Evolutionary conservation across 1,140 invertebrate species (phyloP).

Genomic region (Branchinecta lindahli): DNA sequence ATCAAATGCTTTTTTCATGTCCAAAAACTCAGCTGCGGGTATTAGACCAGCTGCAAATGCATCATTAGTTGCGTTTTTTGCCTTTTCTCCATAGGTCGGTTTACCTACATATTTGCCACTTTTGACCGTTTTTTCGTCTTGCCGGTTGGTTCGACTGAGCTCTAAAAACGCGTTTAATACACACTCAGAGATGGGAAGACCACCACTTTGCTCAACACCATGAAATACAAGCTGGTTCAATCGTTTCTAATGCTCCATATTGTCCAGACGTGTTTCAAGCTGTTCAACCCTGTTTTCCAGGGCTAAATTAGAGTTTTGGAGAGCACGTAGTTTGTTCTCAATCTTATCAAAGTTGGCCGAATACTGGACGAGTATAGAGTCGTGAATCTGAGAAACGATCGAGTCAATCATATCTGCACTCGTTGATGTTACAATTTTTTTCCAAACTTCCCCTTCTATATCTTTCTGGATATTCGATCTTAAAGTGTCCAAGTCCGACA

Average conservation of each 20-base stretch:
- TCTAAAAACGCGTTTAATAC: background rate
- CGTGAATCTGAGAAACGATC: constrained; percentile 1
- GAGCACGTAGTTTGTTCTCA: constrained; percentile 5
- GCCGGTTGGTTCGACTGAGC: no score
- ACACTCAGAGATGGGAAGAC: constrained; percentile 1
- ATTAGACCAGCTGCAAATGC: no score
- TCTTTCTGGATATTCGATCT: constrained; percentile 1
- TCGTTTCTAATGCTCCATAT: constrained; percentile 1
- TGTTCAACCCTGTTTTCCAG: constrained; percentile 1
- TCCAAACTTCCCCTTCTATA: background rate
- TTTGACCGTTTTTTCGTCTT: no score
- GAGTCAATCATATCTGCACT: constrained; percentile 4
- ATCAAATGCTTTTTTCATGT: no score
- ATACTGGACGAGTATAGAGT: constrained; percentile 5
- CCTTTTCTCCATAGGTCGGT: no score
- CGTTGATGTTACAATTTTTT: background rate
- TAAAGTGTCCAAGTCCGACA: constrained; percentile 4
- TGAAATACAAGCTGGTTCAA: constrained; percentile 8
- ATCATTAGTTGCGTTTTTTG: no score
- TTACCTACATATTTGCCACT: no score
- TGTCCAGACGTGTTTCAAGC: background rate
- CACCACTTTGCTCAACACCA: background rate
- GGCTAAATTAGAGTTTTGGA: background rate
- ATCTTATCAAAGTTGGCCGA: constrained; percentile 5
- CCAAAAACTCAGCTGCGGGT: no score